phyloP scores from a whole-genome alignment of 1,140 invertebrate genomes.

The Cecropterus lyciades region DNA sequence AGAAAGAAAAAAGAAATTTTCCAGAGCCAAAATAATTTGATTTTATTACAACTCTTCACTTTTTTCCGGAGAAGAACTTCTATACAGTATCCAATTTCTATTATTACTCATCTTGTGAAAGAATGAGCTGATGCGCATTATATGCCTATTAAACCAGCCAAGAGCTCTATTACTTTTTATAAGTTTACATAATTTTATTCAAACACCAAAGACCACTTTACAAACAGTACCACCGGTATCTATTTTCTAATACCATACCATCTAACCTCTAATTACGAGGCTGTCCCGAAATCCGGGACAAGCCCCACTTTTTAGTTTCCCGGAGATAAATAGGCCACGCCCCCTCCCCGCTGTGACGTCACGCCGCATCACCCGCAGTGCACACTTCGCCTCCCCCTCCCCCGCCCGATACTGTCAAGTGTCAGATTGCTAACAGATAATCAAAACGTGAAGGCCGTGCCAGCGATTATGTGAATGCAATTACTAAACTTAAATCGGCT shows the following conservation, averaged over 20 bases:
- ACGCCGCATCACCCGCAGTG: constrained; percentile 57
- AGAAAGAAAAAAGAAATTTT: too few species aligned
- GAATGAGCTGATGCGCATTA: too few species aligned
- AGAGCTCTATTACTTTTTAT: neutral
- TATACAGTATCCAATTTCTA: too few species aligned
- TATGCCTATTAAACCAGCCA: too few species aligned
- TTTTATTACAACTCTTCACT: too few species aligned
- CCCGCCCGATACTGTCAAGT: constrained; percentile 26
- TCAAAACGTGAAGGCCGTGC: constrained; percentile 21
- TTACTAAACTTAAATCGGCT: constrained; percentile 28
- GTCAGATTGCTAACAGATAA: constrained; percentile 34
- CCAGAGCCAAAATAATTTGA: too few species aligned
- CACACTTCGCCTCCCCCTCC: constrained; percentile 30
- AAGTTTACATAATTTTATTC: neutral
- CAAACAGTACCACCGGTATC: neutral
- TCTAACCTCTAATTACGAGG: constrained; percentile 31
- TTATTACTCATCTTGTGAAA: too few species aligned
- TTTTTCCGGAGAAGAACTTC: too few species aligned
- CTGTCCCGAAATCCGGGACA: constrained; percentile 53
- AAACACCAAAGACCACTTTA: neutral
- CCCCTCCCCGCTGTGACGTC: constrained; percentile 49
- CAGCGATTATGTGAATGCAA: constrained; percentile 27
- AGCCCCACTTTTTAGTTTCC: constrained; percentile 54
- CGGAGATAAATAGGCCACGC: constrained; percentile 60
- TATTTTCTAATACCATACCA: neutral